Percentiles rank a stretch among this genome's conserved stretches.
Conservation (phyloP, 1,140 invertebrate species). For the Acyrthosiphon pisum region DNA sequence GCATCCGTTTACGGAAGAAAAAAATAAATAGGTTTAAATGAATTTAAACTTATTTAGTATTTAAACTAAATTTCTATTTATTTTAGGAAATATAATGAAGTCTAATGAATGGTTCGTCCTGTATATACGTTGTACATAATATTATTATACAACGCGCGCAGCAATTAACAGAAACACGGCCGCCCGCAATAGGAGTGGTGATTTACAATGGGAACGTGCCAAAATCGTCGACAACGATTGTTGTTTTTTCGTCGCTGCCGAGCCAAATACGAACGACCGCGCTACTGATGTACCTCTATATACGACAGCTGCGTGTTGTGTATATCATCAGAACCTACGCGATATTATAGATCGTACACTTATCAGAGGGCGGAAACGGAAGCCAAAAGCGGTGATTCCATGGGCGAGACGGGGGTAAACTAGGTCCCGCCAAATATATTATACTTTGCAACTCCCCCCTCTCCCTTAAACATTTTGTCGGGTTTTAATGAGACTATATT, state of each 20-base stretch:
- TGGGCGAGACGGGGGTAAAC: background rate
- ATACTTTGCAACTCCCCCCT: background rate
- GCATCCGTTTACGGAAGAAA: background rate
- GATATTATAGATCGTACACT: conserved; percentile 1
- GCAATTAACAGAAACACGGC: conserved; percentile 22
- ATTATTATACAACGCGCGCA: background rate
- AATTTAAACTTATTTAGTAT: too few species aligned
- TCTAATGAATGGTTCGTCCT: background rate
- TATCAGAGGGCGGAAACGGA: background rate
- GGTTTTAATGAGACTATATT: background rate
- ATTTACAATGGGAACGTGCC: conserved; percentile 5
- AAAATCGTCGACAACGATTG: conserved; percentile 15
- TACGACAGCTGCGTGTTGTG: background rate
- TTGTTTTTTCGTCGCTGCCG: background rate
- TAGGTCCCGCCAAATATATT: background rate
- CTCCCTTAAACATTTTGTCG: background rate
- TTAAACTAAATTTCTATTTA: background rate
- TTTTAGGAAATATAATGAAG: background rate
- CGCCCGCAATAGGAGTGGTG: background rate
- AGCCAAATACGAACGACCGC: background rate
- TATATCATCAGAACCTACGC: background rate
- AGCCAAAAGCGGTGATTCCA: background rate
- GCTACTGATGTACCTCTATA: background rate
- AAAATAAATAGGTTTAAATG: background rate
- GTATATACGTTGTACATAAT: background rate